Base-by-base conservation (phyloP, 2,888 invertebrate species). In the Lepidocyrtoides sp. region DNA sequence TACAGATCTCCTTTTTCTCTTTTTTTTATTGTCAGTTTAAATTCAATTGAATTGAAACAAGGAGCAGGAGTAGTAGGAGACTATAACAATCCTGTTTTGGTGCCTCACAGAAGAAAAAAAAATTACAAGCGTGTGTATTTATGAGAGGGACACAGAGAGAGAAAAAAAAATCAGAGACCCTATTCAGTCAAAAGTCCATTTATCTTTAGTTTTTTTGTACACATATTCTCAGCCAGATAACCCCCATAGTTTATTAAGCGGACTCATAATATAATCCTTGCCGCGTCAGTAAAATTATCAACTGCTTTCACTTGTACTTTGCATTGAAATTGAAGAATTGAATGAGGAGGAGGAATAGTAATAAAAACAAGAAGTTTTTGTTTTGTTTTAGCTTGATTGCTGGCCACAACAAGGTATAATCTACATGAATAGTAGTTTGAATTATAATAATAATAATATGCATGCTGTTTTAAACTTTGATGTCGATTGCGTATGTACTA, bases 121-220 rank as follows among this genome's bases (percentile, higher is more conserved):
- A 77, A 51, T n/a, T n/a, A n/a, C n/a, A n/a, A n/a, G n/a, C n/a
- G n/a, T n/a, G n/a, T n/a, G n/a, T n/a, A n/a, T n/a, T n/a, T n/a
- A n/a, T n/a, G n/a, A n/a, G n/a, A n/a, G n/a, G n/a, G 23, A 36
- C 10, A 69, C n/a, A 72, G n/a, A 44, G 44, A 14, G 51, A 44
- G 12, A 44, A 14, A 26, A 3, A 26, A 17, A 23, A 10, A 26
- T 14, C 12, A 82, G 44, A 66, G 83, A 83, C 66, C 83, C 66
- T 83, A 83, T 83, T 83, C 82, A 84, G 32, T 84, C 84, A 84
- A 72, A 84, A 84, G 51, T 75, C 85, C 75, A 86, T 86, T 86
- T 86, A 60, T 75, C 66, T 75, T 75, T 26, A 75, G 57, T 75
- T 26, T 26, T 54, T n/a, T n/a, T n/a, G n/a, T n/a, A n/a, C n/a